These are phyloP conservation scores for Polyommatus icarus DNA, from an alignment of 2,888 invertebrate species.

Conservation along the genomic window DNA sequence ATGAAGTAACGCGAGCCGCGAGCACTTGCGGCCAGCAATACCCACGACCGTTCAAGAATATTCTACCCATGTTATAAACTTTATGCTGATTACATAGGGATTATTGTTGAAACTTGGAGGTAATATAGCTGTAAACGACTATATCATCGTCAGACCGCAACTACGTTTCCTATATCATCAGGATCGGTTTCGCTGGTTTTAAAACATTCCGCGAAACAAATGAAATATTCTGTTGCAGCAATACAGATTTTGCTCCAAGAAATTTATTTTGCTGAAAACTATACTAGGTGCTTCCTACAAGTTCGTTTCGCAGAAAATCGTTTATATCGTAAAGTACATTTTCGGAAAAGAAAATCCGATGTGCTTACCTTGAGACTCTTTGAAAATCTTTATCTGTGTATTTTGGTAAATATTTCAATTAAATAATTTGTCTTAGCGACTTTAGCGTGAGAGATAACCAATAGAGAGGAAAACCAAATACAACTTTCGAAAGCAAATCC, in stretches of 20 bases:
- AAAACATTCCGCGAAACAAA: conserved; percentile 35
- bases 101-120: neutral
- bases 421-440: neutral
- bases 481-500: no score
- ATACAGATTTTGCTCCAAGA: neutral
- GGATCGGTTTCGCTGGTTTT: conserved; percentile 43
- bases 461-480: neutral
- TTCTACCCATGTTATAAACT: neutral
- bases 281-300: no score
- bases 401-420: neutral
- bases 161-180: conserved; percentile 39
- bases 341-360: no score
- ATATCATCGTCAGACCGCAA: conserved; percentile 31
- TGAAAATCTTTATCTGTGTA: neutral
- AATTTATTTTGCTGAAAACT: neutral
- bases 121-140: neutral
- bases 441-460: neutral
- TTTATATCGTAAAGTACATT: no score
- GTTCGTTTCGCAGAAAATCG: no score
- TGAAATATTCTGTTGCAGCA: neutral
- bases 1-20: conserved; percentile 57
- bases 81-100: neutral
- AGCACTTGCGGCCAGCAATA: conserved; percentile 45
- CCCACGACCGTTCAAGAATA: neutral
- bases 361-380: neutral